Evolutionary conservation across 1,140 invertebrate species (phyloP), one percentile per base, ranked within the genome.

Genomic region (Mamestra configurata): DNA sequence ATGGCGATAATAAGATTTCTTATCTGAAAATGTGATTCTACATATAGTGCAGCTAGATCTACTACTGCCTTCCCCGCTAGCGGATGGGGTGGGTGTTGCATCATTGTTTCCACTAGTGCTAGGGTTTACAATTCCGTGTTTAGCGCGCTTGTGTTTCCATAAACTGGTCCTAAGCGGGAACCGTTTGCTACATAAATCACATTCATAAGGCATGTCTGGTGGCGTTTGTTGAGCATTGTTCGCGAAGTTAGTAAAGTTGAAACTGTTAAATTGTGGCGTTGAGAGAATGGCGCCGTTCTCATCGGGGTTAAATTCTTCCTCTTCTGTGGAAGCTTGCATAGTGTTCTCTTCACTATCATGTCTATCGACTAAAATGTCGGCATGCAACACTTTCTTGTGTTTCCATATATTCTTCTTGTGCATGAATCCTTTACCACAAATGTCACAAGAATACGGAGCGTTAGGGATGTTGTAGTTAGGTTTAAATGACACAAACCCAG

Each of bases 371-470:
- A 95, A 82, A 27, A 95, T 79, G 77, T 95, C 94, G 1, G 95
- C 93, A 77, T 95, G 95, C 27, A 95, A 84, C 6, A 95, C 94
- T 83, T 95, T 95, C 81, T 95, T 95, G 77, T 95, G 95, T 79
- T 95, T 95, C 95, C 95, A 95, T 76, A 95, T 95, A 84, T 95
- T 95, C 79, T 95, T 95, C 85, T 95, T 95, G 71, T 95, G 95
- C 89, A 95, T 93, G 79, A 96, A 96, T 2, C 90, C 91, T 88
- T 96, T 96, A 1, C 95, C 95, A 76, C 96, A 97, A 70, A 96
- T 95, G 81, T 96, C 95, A 80, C 96, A 96, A 0, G 92, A 94
- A 57, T 95, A 95, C 31, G 94, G 93, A 27, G 90, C 90, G 27
- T 94, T 90, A 64, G 92, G 91, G 73, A 94, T 90, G 51, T 88